These are phyloP conservation scores for Drosophila kuntzei DNA, from an alignment of 2,888 invertebrate genomes.

Conservation along the genomic window DNA sequence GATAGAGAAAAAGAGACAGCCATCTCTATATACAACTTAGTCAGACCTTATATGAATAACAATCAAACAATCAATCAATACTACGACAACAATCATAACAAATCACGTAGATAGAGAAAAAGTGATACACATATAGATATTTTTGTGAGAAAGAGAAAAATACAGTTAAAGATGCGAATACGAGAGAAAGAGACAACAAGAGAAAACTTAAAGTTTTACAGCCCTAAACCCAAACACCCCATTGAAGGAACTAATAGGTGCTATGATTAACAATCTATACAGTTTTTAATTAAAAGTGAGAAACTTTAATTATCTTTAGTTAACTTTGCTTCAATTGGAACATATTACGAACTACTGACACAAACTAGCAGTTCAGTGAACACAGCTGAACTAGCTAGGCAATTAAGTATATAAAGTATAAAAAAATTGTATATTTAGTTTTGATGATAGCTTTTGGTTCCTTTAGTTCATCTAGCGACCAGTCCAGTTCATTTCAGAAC, in stretches of 20 bases:
- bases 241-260: background rate
- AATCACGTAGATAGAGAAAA: conserved; percentile 16
- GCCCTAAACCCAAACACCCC: background rate
- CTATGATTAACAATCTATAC: background rate
- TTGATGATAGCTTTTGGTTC: too few relatives aligned
- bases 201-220: background rate
- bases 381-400: too few relatives aligned
- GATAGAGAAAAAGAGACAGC: conserved; percentile 1
- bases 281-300: background rate
- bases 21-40: conserved; percentile 1
- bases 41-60: conserved; percentile 19
- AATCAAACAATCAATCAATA: conserved; percentile 25
- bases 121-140: background rate
- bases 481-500: too few relatives aligned
- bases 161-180: conserved; percentile 11
- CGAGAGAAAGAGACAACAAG: conserved; percentile 4
- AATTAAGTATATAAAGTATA: too few relatives aligned
- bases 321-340: too few relatives aligned
- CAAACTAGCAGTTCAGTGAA: too few relatives aligned
- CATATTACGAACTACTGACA: too few relatives aligned
- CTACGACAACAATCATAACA: conserved; percentile 42
- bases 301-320: too few relatives aligned
- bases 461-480: too few relatives aligned
- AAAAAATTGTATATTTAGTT: too few relatives aligned
- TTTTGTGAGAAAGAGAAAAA: conserved; percentile 5